Evolutionary conservation across 2,888 invertebrate species (phyloP).

Genomic region (Meloe dianella): DNA sequence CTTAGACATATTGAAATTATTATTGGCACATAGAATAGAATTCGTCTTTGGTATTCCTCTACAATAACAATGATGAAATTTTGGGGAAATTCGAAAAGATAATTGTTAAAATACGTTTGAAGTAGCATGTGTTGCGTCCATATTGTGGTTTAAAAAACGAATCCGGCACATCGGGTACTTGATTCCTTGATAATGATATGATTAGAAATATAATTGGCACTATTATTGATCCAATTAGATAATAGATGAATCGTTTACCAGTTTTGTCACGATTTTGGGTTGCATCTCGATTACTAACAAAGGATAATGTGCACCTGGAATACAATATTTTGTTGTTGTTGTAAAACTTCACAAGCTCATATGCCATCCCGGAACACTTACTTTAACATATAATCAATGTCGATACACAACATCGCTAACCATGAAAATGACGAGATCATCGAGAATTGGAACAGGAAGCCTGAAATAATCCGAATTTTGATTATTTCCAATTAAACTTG

Average conservation of each 20-base stretch:
- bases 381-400: conserved; percentile 47
- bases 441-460: conserved; percentile 49
- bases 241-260: conserved; percentile 33
- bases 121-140: conserved; percentile 42
- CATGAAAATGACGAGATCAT: conserved; percentile 49
- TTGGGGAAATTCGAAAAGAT: too few relatives aligned
- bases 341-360: background rate
- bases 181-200: conserved; percentile 42
- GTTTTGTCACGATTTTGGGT: background rate
- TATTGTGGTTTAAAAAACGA: conserved; percentile 45
- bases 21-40: conserved; percentile 41
- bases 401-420: conserved; percentile 48
- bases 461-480: conserved; percentile 41
- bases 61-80: conserved; percentile 22
- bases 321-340: too few relatives aligned
- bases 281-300: background rate
- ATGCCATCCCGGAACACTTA: conserved; percentile 41
- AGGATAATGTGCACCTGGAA: background rate
- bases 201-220: conserved; percentile 41
- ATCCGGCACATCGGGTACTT: conserved; percentile 45
- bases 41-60: conserved; percentile 32
- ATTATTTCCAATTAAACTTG: background rate
- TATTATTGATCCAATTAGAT: conserved; percentile 33
- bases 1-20: conserved; percentile 38
- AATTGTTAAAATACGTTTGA: conserved; percentile 41